These are phyloP conservation scores for Brachycybe producta DNA, from an alignment of 2,888 invertebrate species.

Conservation along the genomic window DNA sequence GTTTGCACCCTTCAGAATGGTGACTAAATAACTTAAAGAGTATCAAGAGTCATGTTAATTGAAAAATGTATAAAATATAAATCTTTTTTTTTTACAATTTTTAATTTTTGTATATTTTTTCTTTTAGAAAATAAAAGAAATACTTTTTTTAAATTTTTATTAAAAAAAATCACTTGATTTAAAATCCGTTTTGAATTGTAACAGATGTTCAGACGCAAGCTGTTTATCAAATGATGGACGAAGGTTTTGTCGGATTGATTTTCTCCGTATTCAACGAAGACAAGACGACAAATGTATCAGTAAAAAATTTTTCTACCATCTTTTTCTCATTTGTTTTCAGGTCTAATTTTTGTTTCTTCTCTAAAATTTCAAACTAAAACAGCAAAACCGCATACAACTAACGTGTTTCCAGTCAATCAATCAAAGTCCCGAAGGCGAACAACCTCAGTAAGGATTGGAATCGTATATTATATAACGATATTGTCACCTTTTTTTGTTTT, in stretches of 20 bases:
- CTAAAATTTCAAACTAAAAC: slow-evolving; percentile 18
- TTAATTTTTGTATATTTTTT: too few relatives aligned
- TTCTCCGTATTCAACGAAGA: slow-evolving; percentile 67
- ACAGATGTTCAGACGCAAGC: slow-evolving; percentile 66
- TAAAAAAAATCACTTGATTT: not conserved
- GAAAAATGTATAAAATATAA: too few relatives aligned
- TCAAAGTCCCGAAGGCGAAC: slow-evolving; percentile 41
- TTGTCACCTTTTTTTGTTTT: not conserved
- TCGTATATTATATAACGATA: not conserved
- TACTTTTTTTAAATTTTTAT: too few relatives aligned
- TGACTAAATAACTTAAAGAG: too few relatives aligned
- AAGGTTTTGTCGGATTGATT: slow-evolving; percentile 66
- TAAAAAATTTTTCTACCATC: not conserved
- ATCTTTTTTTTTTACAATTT: too few relatives aligned
- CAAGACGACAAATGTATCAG: slow-evolving; percentile 47
- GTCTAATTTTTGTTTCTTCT: not conserved
- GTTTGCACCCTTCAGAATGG: too few relatives aligned
- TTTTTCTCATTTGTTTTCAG: not conserved
- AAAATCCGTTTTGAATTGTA: slow-evolving; percentile 26
- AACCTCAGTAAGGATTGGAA: slow-evolving; percentile 30
- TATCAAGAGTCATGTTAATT: too few relatives aligned
- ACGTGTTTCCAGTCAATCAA: slow-evolving; percentile 62
- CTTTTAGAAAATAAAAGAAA: too few relatives aligned
- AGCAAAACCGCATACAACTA: slow-evolving; percentile 50
- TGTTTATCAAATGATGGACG: slow-evolving; percentile 69